These are phyloP conservation scores for Sus cebifrons DNA, from an alignment of 2,797 vertebrate genomes.

Conservation along the genomic window DNA sequence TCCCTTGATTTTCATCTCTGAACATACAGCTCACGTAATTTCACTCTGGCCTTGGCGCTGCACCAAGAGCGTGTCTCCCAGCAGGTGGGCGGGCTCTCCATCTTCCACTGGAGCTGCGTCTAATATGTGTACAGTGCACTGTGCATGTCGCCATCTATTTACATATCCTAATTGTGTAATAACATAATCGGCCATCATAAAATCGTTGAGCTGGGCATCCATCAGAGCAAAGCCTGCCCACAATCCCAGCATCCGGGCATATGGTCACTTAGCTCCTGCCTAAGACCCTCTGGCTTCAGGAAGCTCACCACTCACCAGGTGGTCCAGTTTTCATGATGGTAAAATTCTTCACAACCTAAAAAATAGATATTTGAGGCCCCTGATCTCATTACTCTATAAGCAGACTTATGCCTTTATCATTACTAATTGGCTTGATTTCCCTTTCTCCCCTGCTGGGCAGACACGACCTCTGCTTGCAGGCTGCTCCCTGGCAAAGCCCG, in stretches of 20 bases:
- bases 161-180: slow-evolving; percentile 28
- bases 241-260: not conserved
- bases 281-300: not conserved
- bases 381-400: not conserved
- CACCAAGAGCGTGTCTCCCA: not conserved
- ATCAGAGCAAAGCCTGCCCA: not conserved
- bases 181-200: slow-evolving; percentile 57
- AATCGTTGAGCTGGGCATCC: not conserved
- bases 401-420: not conserved
- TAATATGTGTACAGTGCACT: slow-evolving; percentile 77
- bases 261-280: not conserved
- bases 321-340: not conserved
- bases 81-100: not conserved
- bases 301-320: not conserved
- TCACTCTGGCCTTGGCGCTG: not conserved
- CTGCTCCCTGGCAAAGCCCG: fast-evolving
- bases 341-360: not conserved
- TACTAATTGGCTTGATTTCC: not conserved
- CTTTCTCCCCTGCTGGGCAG: not conserved
- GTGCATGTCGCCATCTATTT: slow-evolving; percentile 62
- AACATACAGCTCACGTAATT: slow-evolving; percentile 10
- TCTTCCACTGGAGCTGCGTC: slow-evolving; percentile 54
- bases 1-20: slow-evolving; percentile 48
- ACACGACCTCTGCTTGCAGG: fast-evolving
- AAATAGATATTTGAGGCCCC: not conserved